Conservation (phyloP, 2,113 vertebrate species). For the Rhinichthys klamathensis region DNA sequence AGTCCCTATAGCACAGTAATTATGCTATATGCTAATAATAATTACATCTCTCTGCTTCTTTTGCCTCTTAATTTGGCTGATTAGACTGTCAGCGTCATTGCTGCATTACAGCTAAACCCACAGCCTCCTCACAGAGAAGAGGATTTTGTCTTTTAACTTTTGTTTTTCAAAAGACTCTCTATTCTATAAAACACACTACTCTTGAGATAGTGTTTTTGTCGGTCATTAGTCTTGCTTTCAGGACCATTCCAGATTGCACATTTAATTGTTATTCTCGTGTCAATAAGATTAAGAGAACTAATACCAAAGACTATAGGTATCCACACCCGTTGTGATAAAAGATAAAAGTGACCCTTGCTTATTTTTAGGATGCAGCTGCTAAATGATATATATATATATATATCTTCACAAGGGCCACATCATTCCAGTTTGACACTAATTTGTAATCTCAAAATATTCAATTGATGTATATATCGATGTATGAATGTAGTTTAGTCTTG, state of each 20-base stretch:
- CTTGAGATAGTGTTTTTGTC: neutral
- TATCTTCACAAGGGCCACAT: too few species aligned
- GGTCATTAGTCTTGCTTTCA: neutral
- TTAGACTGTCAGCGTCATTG: constrained; percentile 12
- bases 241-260: neutral
- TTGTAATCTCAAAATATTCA: too few species aligned
- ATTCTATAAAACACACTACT: neutral
- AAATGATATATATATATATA: too few species aligned
- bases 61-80: constrained; percentile 6
- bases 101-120: neutral
- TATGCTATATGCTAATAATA: constrained; percentile 33
- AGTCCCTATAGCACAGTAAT: constrained; percentile 41
- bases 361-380: too few species aligned
- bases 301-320: neutral
- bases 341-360: neutral
- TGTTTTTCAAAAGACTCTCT: neutral
- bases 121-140: neutral
- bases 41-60: constrained; percentile 26
- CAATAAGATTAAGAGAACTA: neutral
- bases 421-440: too few species aligned
- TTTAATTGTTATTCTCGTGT: neutral
- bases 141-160: constrained; percentile 9
- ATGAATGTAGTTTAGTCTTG: too few species aligned
- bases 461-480: too few species aligned
- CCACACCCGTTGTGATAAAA: neutral